Percentiles rank a stretch among this genome's conserved stretches.
phyloP scores from a whole-genome alignment of 1,140 invertebrate genomes.

The Drosophila virilis region DNA sequence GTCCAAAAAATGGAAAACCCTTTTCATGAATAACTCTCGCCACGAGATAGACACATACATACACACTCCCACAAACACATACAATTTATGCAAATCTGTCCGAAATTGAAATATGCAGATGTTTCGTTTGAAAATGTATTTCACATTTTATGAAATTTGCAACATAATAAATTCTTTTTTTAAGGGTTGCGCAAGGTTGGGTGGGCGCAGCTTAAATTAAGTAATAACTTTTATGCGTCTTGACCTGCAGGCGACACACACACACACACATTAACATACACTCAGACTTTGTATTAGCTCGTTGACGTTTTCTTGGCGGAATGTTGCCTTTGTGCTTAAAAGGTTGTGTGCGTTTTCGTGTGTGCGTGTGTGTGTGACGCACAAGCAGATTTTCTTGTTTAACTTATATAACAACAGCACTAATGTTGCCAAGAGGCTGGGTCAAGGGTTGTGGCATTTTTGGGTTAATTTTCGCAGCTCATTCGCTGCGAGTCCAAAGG shows the following conservation, averaged over 20 bases:
- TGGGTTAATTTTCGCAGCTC: slow-evolving; percentile 72
- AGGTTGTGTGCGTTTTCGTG: slow-evolving; percentile 48
- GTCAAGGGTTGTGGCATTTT: slow-evolving; percentile 33
- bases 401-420: slow-evolving; percentile 60
- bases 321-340: slow-evolving; percentile 71
- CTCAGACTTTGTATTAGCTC: slow-evolving; percentile 53
- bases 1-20: slow-evolving; percentile 40
- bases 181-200: slow-evolving; percentile 2
- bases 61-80: slow-evolving; percentile 10
- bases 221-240: slow-evolving; percentile 79
- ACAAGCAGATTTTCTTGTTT: slow-evolving; percentile 72
- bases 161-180: slow-evolving; percentile 74
- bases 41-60: slow-evolving; percentile 9
- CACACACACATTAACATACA: slow-evolving; percentile 14
- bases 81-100: slow-evolving; percentile 76
- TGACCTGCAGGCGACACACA: slow-evolving; percentile 67
- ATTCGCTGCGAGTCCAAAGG: slow-evolving; percentile 58
- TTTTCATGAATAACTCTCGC: slow-evolving; percentile 72
- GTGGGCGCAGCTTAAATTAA: slow-evolving; percentile 72
- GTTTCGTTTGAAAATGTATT: slow-evolving; percentile 74
- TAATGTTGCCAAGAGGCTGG: slow-evolving; percentile 13
- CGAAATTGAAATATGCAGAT: slow-evolving; percentile 82
- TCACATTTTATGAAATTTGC: slow-evolving; percentile 78
- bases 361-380: slow-evolving; percentile 30
- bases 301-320: slow-evolving; percentile 73